Conservation (phyloP, 2,888 invertebrate species). For the Zhuqinia jingwanae region DNA sequence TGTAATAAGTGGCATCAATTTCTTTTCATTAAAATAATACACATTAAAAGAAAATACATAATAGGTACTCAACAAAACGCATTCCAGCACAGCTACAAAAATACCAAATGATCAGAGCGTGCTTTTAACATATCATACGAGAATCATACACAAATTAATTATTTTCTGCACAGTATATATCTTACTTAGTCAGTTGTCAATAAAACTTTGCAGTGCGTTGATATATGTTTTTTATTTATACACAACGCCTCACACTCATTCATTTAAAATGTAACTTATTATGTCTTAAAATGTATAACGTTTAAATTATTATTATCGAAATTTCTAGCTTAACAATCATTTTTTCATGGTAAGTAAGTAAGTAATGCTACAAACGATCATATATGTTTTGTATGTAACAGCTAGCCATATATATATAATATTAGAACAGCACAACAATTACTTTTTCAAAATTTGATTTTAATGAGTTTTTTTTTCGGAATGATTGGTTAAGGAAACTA, state of each 20-base stretch:
- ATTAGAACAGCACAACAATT: constrained; percentile 42
- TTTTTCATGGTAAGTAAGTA: constrained; percentile 33
- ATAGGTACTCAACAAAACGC: constrained; percentile 60
- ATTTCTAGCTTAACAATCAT: constrained; percentile 27
- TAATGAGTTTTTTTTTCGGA: constrained; percentile 53
- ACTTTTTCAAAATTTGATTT: constrained; percentile 29
- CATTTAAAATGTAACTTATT: neutral
- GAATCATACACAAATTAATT: constrained; percentile 34
- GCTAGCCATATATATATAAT: constrained; percentile 19
- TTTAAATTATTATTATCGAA: constrained; percentile 35
- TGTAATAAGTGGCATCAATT: constrained; percentile 70
- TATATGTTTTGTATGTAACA: neutral
- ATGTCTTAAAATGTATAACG: constrained; percentile 12
- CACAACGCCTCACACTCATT: constrained; percentile 32
- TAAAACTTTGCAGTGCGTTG: constrained; percentile 40
- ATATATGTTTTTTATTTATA: constrained; percentile 32
- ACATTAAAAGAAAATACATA: constrained; percentile 59
- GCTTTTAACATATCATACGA: constrained; percentile 29
- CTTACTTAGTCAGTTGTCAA: constrained; percentile 31
- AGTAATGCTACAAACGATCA: constrained; percentile 38
- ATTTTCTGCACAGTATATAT: neutral
- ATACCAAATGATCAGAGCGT: constrained; percentile 63
- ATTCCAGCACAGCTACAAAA: constrained; percentile 65
- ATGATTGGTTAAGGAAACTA: constrained; percentile 64
- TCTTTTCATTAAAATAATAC: constrained; percentile 65